Evolutionary conservation across 2,797 vertebrate genomes (phyloP).

Genomic region (Hoplostethus mediterraneus): DNA sequence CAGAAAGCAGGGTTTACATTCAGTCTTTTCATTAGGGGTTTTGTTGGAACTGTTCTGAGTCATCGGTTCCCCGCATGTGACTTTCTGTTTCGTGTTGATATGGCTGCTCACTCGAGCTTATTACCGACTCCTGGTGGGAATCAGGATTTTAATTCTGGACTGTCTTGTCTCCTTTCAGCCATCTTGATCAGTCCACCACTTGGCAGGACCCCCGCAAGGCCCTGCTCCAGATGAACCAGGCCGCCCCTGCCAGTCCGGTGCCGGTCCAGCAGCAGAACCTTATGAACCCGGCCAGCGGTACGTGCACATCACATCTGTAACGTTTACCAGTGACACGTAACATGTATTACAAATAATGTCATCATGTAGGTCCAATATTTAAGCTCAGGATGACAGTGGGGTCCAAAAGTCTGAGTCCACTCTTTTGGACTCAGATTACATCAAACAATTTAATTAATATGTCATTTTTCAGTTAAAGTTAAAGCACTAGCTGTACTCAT

Average conservation of each 20-base stretch:
- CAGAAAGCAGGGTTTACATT: conserved; percentile 39
- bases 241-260: conserved; percentile 88
- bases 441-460: too few relatives aligned
- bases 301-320: conserved; percentile 25
- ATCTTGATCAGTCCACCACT: conserved; percentile 97
- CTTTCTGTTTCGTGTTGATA: conserved; percentile 10
- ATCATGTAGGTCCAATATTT: neutral
- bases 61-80: conserved; percentile 49
- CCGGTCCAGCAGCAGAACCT: conserved; percentile 91
- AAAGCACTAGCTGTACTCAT: too few relatives aligned
- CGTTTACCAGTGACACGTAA: neutral
- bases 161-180: conserved; percentile 80
- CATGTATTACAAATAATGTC: neutral
- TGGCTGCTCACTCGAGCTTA: conserved; percentile 28
- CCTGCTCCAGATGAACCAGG: conserved; percentile 93
- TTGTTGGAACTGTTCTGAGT: conserved; percentile 46
- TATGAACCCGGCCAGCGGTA: conserved; percentile 93
- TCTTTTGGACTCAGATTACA: too few relatives aligned
- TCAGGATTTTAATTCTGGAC: conserved; percentile 3
- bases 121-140: conserved; percentile 19
- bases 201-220: conserved; percentile 98
- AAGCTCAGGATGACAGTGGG: neutral
- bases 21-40: conserved; percentile 39
- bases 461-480: too few relatives aligned
- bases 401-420: too few relatives aligned